Evolutionary conservation across 2,888 invertebrate species (phyloP).

Genomic region (Ganaspis brasiliensis): DNA sequence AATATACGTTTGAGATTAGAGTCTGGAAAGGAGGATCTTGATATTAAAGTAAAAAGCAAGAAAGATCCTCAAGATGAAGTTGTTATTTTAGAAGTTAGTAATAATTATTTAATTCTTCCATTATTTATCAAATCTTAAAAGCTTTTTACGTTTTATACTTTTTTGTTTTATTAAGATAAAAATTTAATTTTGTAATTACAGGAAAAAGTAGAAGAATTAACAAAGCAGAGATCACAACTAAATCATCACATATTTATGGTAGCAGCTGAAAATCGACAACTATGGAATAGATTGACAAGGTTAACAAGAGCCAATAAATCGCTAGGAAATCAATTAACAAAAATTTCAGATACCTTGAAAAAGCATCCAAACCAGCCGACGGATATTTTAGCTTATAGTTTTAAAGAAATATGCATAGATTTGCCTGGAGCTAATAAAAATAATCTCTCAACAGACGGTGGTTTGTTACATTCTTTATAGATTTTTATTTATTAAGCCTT

Average conservation of each 20-base stretch:
- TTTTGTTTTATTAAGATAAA: constrained; percentile 45
- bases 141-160: constrained; percentile 29
- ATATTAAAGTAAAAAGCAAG: constrained; percentile 54
- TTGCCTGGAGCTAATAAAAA: constrained; percentile 60
- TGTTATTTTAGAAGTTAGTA: constrained; percentile 65
- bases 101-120: background rate
- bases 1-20: constrained; percentile 85
- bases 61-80: constrained; percentile 60
- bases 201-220: constrained; percentile 86
- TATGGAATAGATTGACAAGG: constrained; percentile 88
- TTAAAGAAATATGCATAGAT: constrained; percentile 64
- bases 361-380: constrained; percentile 77
- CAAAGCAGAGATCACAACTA: constrained; percentile 88
- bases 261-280: constrained; percentile 89
- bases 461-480: constrained; percentile 57
- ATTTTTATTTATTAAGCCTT: constrained; percentile 18
- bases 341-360: constrained; percentile 82
- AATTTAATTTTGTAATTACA: constrained; percentile 77
- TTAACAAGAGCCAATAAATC: constrained; percentile 84
- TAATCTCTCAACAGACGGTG: constrained; percentile 60
- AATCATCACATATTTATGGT: constrained; percentile 91
- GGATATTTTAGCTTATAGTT: constrained; percentile 69
- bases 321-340: constrained; percentile 81
- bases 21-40: constrained; percentile 67
- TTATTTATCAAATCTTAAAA: constrained; percentile 34